phyloP scores from a whole-genome alignment of 2,888 invertebrate species.

The Troglohyphantes excavatus region DNA sequence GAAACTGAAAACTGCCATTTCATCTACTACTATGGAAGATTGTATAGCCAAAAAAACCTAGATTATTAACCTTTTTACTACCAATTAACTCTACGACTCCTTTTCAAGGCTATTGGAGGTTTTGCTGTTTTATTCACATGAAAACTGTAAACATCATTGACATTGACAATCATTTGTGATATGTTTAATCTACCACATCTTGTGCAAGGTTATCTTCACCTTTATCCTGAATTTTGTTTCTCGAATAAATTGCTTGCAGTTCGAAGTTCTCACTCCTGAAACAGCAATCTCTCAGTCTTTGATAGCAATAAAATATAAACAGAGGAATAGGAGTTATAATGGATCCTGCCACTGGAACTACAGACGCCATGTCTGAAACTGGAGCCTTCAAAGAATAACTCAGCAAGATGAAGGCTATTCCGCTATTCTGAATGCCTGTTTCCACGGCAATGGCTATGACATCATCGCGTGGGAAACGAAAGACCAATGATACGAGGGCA shows the following conservation, averaged over 20 bases:
- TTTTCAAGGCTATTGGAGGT: no score
- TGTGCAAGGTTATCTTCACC: conserved; percentile 29
- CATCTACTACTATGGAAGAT: no score
- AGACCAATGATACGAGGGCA: conserved; percentile 86
- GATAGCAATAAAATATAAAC: conserved; percentile 76
- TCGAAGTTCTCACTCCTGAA: conserved; percentile 32
- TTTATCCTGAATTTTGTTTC: not conserved
- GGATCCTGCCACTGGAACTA: conserved; percentile 75
- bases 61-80: no score
- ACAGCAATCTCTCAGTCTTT: conserved; percentile 54
- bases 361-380: conserved; percentile 90
- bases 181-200: not conserved
- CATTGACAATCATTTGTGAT: no score
- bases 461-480: conserved; percentile 87
- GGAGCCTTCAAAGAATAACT: conserved; percentile 91
- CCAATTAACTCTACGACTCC: no score
- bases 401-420: conserved; percentile 93
- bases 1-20: no score
- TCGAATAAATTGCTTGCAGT: conserved; percentile 17
- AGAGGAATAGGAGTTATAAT: conserved; percentile 92
- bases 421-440: conserved; percentile 95
- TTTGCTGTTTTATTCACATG: no score
- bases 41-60: no score
- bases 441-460: conserved; percentile 93
- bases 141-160: no score